Conservation (phyloP, 2,888 invertebrate genomes). For the Drosophila anomalata region DNA sequence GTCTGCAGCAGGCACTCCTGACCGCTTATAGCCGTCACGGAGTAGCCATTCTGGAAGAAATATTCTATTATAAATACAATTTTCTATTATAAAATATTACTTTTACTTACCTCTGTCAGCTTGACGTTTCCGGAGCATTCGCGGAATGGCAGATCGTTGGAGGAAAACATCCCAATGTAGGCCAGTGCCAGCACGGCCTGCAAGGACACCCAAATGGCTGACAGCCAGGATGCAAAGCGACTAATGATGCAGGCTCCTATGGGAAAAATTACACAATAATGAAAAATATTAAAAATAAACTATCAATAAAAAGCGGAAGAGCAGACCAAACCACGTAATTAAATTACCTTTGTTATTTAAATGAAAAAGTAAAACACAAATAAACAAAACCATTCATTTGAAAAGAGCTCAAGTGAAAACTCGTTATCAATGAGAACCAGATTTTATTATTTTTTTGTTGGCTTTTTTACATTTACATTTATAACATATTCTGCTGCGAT, state of each 20-base stretch:
- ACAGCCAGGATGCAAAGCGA: slow-evolving; percentile 83
- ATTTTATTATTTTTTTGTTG: slow-evolving; percentile 6
- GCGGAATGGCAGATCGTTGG: slow-evolving; percentile 82
- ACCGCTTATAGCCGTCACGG: slow-evolving; percentile 78
- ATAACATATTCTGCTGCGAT: slow-evolving; percentile 26
- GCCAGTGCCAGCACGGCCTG: slow-evolving; percentile 83
- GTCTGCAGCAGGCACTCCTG: slow-evolving; percentile 83
- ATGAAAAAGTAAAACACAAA: slow-evolving; percentile 22
- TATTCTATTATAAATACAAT: neutral
- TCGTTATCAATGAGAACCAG: slow-evolving; percentile 41
- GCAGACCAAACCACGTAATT: slow-evolving; percentile 9
- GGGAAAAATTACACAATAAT: neutral
- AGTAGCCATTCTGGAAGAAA: slow-evolving; percentile 76
- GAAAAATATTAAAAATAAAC: neutral
- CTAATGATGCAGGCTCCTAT: slow-evolving; percentile 83
- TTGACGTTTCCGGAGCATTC: slow-evolving; percentile 82
- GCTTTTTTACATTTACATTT: slow-evolving; percentile 34
- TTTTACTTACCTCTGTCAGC: slow-evolving; percentile 40
- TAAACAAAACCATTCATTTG: slow-evolving; percentile 9
- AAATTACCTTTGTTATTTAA: slow-evolving; percentile 43
- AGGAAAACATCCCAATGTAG: slow-evolving; percentile 83
- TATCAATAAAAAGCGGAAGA: slow-evolving; percentile 24
- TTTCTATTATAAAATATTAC: no score
- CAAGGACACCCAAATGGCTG: slow-evolving; percentile 83
- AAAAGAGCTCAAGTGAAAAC: slow-evolving; percentile 36